Base-by-base conservation (phyloP, 2,888 invertebrate species). In the Andrena camellia region DNA sequence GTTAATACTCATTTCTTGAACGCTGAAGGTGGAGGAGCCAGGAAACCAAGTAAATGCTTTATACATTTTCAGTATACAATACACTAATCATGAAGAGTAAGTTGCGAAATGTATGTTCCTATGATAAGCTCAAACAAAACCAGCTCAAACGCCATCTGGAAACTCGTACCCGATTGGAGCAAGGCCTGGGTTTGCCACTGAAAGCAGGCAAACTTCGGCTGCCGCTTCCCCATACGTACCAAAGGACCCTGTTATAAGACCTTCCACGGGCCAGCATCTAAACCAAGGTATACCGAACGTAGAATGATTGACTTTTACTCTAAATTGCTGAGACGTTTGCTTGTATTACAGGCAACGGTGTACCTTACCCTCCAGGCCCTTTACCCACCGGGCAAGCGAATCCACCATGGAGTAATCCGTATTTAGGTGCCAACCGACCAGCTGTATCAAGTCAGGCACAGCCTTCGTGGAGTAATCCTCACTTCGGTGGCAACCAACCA, bases 11-110 rank as follows among this genome's bases (percentile, higher is more conserved):
- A 57, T 17, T 79, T 90, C 5, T 31, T 90, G 62, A 54, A 83
- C 0, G 62, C 73, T 5, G 90, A 91, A 68, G 84, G 88, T 35
- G 86, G 89, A 63, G 87, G 89, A 20, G 83, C 81, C 52, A 79
- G 50, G 20, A 79, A 77, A 52, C 88, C 90, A 63, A 33, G 90
- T 89, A 78, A 74, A 81, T 84, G n/a, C 29, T 75, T 54, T 23
- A 59, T 10, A 8, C n/a, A n/a, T 7, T 60, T 26, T 8, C 48
- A 70, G 52, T 60, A 60, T 2, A 52, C 10, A n/a, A 20, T 67
- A 20, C 8, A 59, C 6, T 17, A 64, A 52, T n/a, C 5, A 29
- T 31, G 26, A 57, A 13, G 6, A 26, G 4, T n/a, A 29, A 60
- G 20, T 23, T 20, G 29, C 5, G 33, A 17, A 60, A 29, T n/a